phyloP scores from a whole-genome alignment of 2,888 invertebrate genomes.

The Ectobius pallidus region DNA sequence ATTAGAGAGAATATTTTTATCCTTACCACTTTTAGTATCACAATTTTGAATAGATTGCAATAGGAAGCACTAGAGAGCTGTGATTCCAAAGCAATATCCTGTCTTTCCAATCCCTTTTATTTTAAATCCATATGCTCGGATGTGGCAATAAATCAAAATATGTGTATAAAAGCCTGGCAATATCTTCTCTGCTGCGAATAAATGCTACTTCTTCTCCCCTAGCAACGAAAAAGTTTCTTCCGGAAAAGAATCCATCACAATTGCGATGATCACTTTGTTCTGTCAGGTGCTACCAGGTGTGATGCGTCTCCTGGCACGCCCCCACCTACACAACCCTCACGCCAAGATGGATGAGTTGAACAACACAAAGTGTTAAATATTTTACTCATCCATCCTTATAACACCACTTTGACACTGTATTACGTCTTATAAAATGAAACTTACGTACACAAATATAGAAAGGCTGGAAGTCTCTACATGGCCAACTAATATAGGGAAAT shows the following conservation, averaged over 20 bases:
- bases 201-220: not conserved
- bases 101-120: not conserved
- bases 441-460: too few relatives aligned
- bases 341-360: not conserved
- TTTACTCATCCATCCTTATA: not conserved
- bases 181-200: not conserved
- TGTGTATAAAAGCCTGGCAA: not conserved
- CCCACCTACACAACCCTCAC: not conserved
- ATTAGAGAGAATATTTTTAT: too few relatives aligned
- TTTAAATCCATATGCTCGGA: not conserved
- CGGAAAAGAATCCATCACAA: slow-evolving; percentile 3
- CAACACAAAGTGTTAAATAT: not conserved
- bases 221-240: not conserved
- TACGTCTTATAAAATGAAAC: too few relatives aligned
- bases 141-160: not conserved
- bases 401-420: too few relatives aligned
- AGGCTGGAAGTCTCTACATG: too few relatives aligned
- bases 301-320: not conserved
- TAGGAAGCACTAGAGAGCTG: too few relatives aligned
- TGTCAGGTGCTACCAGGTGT: slow-evolving; percentile 17
- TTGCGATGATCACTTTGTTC: not conserved
- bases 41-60: too few relatives aligned
- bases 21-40: too few relatives aligned
- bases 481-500: too few relatives aligned
- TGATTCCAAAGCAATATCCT: too few relatives aligned